Evolutionary conservation across 2,797 vertebrate species (phyloP).

Genomic region (Lutjanus argentimaculatus): DNA sequence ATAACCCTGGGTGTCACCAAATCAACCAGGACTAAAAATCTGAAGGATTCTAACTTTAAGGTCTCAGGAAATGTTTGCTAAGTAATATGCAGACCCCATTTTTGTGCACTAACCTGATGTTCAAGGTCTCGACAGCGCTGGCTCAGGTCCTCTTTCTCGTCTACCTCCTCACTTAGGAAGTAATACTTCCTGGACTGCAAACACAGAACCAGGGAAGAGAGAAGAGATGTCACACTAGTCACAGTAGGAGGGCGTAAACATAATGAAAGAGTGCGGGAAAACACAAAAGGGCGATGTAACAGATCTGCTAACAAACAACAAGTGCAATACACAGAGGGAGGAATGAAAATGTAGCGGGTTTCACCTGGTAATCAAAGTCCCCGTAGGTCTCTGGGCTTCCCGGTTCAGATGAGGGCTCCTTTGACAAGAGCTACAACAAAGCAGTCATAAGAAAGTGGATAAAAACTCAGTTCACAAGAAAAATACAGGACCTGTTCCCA

Average conservation of each 20-base stretch:
- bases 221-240: constrained; percentile 25
- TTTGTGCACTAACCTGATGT: constrained; percentile 87
- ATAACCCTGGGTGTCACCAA: not conserved
- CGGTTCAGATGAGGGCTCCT: constrained; percentile 85
- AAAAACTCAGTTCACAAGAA: not conserved
- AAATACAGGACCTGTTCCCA: not conserved
- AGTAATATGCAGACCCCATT: not conserved
- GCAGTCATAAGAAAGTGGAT: not conserved
- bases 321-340: not conserved
- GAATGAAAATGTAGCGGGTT: constrained; percentile 1
- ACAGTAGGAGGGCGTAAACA: constrained; percentile 10
- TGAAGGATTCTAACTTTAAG: constrained; percentile 4
- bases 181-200: constrained; percentile 94
- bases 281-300: constrained; percentile 30
- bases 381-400: constrained; percentile 88
- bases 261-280: constrained; percentile 16
- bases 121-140: constrained; percentile 90
- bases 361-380: constrained; percentile 93
- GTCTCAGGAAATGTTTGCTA: not conserved
- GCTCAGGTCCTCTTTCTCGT: constrained; percentile 85
- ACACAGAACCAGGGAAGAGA: constrained; percentile 19
- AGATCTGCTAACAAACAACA: constrained; percentile 1
- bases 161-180: constrained; percentile 91
- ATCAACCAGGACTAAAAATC: not conserved
- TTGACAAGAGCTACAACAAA: constrained; percentile 87